phyloP scores from a whole-genome alignment of 2,888 invertebrate species.

The Eristalinus sepulchralis region DNA sequence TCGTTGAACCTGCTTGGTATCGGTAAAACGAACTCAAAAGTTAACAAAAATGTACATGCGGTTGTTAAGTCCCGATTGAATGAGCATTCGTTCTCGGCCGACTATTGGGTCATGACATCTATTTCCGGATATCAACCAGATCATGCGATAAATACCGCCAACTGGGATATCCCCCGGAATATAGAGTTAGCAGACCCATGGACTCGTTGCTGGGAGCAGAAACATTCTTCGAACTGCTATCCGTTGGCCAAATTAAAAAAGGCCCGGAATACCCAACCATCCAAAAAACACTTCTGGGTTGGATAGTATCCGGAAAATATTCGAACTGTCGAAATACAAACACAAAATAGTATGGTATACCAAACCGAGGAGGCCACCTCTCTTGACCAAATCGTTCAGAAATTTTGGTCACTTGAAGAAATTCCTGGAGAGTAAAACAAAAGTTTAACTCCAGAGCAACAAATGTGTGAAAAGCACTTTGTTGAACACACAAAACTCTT shows the following conservation, averaged over 20 bases:
- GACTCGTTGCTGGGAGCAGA: constrained; percentile 39
- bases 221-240: background rate
- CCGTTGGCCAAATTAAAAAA: constrained; percentile 44
- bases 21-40: constrained; percentile 5
- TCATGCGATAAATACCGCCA: background rate
- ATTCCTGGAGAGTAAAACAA: constrained; percentile 29
- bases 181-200: constrained; percentile 53
- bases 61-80: constrained; percentile 29
- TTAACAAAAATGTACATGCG: constrained; percentile 9
- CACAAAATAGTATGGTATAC: background rate
- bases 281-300: constrained; percentile 51
- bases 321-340: background rate
- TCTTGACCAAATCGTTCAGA: constrained; percentile 33
- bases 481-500: background rate
- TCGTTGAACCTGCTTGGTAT: too few species aligned
- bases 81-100: constrained; percentile 27
- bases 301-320: constrained; percentile 55
- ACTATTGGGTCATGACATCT: constrained; percentile 30
- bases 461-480: background rate
- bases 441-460: constrained; percentile 14
- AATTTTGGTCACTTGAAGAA: constrained; percentile 53
- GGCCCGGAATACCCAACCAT: constrained; percentile 35
- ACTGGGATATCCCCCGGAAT: constrained; percentile 44
- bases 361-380: constrained; percentile 8
- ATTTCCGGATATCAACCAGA: constrained; percentile 43